phyloP scores from a whole-genome alignment of 2,797 vertebrate species.

The Harpagifer antarcticus region DNA sequence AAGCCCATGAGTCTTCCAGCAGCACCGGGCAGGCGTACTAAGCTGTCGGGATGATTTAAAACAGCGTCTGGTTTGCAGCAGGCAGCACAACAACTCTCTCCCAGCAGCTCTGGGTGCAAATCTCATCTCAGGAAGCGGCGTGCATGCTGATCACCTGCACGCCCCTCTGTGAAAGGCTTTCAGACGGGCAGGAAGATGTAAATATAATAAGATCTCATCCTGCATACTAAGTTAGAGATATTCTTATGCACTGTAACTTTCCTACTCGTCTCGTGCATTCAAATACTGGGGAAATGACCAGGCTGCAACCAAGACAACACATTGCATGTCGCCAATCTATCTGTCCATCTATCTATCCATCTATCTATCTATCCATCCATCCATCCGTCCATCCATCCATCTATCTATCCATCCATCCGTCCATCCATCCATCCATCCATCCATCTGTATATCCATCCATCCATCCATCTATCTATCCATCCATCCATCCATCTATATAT shows the following conservation, averaged over 20 bases:
- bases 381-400: no score
- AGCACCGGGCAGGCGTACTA: constrained; percentile 17
- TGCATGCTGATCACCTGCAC: constrained; percentile 54
- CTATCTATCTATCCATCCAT: no score
- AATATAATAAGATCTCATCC: constrained; percentile 24
- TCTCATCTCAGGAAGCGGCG: constrained; percentile 42
- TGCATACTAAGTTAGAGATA: constrained; percentile 30
- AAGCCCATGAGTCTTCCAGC: constrained; percentile 42
- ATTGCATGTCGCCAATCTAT: not conserved
- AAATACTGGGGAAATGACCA: not conserved
- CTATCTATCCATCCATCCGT: fast-evolving
- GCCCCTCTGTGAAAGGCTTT: constrained; percentile 45
- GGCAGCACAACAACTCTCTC: constrained; percentile 35
- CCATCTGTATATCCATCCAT: fast-evolving
- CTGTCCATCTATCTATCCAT: no score
- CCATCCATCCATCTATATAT: no score
- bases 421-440: fast-evolving
- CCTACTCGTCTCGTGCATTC: not conserved
- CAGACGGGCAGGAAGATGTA: constrained; percentile 4
- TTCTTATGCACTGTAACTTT: constrained; percentile 4
- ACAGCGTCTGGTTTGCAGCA: constrained; percentile 22
- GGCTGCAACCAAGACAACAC: constrained; percentile 4
- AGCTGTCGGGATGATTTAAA: constrained; percentile 56
- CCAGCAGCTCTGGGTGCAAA: constrained; percentile 17
- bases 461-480: fast-evolving